Percentiles rank a stretch among this genome's conserved stretches.
phyloP scores from a whole-genome alignment of 2,888 invertebrate species.

The Synergus gifuensis region DNA sequence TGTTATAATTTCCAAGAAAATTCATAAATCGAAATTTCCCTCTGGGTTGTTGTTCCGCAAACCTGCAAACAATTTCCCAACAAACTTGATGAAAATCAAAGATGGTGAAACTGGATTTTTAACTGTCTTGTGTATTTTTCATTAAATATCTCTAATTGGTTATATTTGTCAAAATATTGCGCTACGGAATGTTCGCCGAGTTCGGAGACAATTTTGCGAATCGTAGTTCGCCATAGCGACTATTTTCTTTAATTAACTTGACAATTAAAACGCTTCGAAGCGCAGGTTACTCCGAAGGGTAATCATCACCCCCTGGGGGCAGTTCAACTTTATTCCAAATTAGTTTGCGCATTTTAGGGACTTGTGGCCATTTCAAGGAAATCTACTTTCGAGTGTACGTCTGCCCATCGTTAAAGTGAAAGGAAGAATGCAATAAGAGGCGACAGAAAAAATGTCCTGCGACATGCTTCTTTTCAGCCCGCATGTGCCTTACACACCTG shows the following conservation, averaged over 20 bases:
- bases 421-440: conserved; percentile 53
- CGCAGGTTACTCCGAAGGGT: background rate
- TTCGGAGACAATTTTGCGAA: background rate
- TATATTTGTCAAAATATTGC: background rate
- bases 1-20: too few relatives aligned
- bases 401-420: conserved; percentile 55
- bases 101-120: background rate
- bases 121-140: background rate
- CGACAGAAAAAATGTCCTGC: conserved; percentile 51
- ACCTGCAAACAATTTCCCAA: background rate
- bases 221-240: background rate
- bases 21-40: background rate
- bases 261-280: background rate
- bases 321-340: conserved; percentile 13
- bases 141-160: background rate
- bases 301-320: background rate
- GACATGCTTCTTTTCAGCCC: conserved; percentile 58
- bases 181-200: background rate
- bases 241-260: background rate
- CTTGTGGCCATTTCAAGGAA: conserved; percentile 48
- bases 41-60: background rate
- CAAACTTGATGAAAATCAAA: background rate
- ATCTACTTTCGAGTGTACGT: conserved; percentile 51
- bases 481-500: conserved; percentile 59
- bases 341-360: conserved; percentile 26